Percentiles rank a stretch among this genome's conserved stretches.
Conservation (phyloP, 2,113 vertebrate species). For the Ptilorrhoa leucosticta region DNA sequence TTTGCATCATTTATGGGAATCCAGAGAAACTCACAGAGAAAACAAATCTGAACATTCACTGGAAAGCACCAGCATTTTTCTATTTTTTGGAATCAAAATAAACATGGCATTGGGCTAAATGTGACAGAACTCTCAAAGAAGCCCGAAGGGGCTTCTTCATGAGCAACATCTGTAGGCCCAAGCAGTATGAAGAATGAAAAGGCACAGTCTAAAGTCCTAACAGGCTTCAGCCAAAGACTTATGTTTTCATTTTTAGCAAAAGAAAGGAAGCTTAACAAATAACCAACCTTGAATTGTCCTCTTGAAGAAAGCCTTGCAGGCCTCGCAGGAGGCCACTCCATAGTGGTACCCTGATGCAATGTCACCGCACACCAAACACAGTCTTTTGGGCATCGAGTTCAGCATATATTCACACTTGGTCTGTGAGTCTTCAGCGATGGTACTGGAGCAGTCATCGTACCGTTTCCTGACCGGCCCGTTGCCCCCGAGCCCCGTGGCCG, state of each 20-base stretch:
- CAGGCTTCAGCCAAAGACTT: not conserved
- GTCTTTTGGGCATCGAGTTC: conserved; percentile 99
- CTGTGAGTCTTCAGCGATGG: conserved; percentile 95
- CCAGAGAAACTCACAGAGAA: not conserved
- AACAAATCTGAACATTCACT: not conserved
- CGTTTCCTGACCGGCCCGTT: conserved; percentile 89
- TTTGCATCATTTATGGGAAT: accelerated
- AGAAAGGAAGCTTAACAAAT: not conserved
- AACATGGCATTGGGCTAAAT: not conserved
- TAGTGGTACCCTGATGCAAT: conserved; percentile 99
- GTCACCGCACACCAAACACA: conserved; percentile 98
- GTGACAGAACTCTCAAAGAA: not conserved
- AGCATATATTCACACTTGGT: conserved; percentile 99
- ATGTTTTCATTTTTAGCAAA: not conserved
- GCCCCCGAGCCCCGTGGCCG: conserved; percentile 85
- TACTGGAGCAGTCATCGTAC: conserved; percentile 98
- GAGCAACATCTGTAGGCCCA: not conserved
- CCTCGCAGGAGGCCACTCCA: conserved; percentile 97
- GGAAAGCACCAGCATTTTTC: not conserved
- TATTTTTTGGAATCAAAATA: not conserved
- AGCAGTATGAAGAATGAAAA: not conserved
- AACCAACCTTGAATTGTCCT: conserved; percentile 98
- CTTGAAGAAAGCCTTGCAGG: conserved; percentile 99
- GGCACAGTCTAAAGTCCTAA: not conserved
- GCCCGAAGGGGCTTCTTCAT: not conserved